These are phyloP conservation scores for Cybosia mesomella DNA, from an alignment of 2,888 invertebrate species.

Conservation along the genomic window DNA sequence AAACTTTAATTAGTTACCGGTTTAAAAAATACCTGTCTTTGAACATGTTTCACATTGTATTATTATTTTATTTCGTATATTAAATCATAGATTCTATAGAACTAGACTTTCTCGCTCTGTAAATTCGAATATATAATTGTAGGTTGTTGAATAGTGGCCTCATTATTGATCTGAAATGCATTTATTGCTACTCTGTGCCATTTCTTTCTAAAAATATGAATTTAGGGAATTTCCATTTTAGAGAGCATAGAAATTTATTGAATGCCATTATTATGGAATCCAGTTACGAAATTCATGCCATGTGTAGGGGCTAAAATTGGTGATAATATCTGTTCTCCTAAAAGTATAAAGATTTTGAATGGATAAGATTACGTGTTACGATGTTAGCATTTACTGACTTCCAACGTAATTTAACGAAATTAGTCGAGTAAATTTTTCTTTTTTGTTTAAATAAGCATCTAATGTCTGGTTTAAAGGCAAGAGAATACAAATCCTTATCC, in stretches of 20 bases:
- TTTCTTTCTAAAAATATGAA: constrained; percentile 31
- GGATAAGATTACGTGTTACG: not conserved
- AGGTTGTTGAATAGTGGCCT: constrained; percentile 48
- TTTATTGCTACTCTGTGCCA: constrained; percentile 54
- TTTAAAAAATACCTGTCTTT: not conserved
- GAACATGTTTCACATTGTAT: not conserved
- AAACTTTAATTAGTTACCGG: not conserved
- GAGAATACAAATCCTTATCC: not conserved
- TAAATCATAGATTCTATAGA: not conserved
- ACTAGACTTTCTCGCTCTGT: not conserved
- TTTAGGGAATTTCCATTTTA: constrained; percentile 2
- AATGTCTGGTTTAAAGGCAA: too few species aligned
- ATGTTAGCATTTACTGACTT: not conserved
- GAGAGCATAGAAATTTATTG: not conserved
- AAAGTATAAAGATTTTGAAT: not conserved
- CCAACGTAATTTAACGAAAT: not conserved
- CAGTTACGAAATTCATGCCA: constrained; percentile 5
- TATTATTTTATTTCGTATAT: not conserved
- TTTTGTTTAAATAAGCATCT: not conserved
- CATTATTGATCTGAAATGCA: constrained; percentile 47
- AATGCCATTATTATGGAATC: not conserved
- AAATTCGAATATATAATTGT: constrained; percentile 24
- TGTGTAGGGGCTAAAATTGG: not conserved
- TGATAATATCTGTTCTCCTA: not conserved
- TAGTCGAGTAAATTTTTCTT: not conserved